A percentile compares a stretch with the other conserved stretches of the same genome.
These are phyloP conservation scores for Hirudinaria manillensis DNA, from an alignment of 2,888 invertebrate species.

Conservation along the genomic window DNA sequence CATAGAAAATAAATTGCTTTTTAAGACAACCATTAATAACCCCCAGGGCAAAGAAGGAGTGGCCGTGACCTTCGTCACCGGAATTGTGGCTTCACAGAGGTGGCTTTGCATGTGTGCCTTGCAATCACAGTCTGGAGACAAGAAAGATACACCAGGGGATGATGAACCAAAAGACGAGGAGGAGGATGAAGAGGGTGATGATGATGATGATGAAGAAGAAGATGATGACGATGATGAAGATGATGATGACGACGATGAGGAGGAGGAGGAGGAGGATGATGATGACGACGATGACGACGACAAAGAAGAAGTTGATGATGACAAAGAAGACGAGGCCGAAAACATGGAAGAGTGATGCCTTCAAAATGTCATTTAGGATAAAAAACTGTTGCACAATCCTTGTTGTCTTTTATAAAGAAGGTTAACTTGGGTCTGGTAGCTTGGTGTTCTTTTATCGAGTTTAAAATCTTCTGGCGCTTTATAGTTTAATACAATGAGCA, in stretches of 20 bases:
- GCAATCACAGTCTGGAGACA: not conserved
- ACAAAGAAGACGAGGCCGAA: constrained; percentile 5
- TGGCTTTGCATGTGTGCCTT: constrained; percentile 20
- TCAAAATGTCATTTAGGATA: no score
- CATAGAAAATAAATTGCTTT: no score
- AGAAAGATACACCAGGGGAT: constrained; percentile 18
- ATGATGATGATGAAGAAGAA: constrained; percentile 13
- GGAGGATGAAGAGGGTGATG: constrained; percentile 1
- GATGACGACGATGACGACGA: not conserved
- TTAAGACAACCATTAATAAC: not conserved
- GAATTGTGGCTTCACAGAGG: constrained; percentile 18
- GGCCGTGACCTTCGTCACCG: constrained; percentile 12
- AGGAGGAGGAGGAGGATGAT: constrained; percentile 6
- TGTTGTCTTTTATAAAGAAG: not conserved
- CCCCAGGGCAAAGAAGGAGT: constrained; percentile 8
- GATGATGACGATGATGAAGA: constrained; percentile 5
- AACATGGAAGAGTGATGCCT: not conserved
- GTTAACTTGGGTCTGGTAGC: not conserved
- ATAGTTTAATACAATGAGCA: no score
- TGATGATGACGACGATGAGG: constrained; percentile 9
- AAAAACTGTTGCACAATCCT: not conserved
- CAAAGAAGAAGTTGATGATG: not conserved
- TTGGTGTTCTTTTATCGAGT: not conserved
- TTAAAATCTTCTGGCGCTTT: not conserved
- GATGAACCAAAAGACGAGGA: constrained; percentile 21